Base-by-base conservation (phyloP, 2,797 vertebrate species). In the Orestias chungarensis region DNA sequence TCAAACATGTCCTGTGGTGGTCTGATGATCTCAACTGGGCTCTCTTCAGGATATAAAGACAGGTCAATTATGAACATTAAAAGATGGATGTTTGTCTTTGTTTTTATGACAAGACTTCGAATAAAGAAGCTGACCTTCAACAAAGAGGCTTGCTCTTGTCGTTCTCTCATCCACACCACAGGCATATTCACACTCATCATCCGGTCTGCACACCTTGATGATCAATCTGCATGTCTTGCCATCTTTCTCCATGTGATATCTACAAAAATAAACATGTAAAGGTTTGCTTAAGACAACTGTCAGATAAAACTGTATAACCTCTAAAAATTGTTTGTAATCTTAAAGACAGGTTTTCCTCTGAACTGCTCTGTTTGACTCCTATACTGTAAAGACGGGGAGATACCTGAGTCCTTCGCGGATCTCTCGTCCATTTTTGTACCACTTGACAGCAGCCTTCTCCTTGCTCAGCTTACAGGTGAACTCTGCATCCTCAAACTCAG, bases 161-260 rank as follows among this genome's bases (percentile, higher is more conserved):
- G 95, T 96, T 78, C 95, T 95, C 79, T 99, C 98, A 31, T 99
- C 98, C 18, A 96, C 92, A 35, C 97, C 97, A 86, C 98, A 99
- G 72, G 97, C 96, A 55, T 99, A 99, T 95, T 99, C 98, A 91
- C 97, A 97, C 76, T 99, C 98, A 88, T 99, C 98, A 73, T 99
- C 96, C 46, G 97, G 95, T 91, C 98, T 93, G 85, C 98, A 99
- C 64, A 95, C 95, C 88, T 96, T 99, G 89, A 99, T 93, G 79
- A 94, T 91, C 82, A 99, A 94, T 84, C 93, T 95, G 85, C 96
- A 97, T 1, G 85, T 91, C 85, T 94, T 97, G 62, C 96, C 97
- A 79, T 98, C 97, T 87, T 95, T 98, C 86, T 98, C 96, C 95
- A 98, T 96, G 79, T 94, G 95, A 87, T 97, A 99, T 89, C 98